These are phyloP conservation scores for Larimichthys crocea DNA, from an alignment of 2,113 vertebrate species.

Conservation along the genomic window DNA sequence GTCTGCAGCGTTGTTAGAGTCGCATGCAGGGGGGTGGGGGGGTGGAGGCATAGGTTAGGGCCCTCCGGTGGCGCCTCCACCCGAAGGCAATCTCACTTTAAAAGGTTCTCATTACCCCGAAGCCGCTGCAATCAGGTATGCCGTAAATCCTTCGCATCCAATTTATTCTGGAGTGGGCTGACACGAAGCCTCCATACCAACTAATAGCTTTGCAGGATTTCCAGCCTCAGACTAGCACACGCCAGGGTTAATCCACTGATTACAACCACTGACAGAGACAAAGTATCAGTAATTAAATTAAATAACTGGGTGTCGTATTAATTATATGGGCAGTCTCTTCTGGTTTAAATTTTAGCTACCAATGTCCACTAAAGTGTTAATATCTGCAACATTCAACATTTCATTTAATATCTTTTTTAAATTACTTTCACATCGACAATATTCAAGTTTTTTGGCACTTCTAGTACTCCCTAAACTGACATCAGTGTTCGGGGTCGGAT, in stretches of 20 bases:
- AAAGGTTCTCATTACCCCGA: constrained; percentile 69
- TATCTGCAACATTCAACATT: neutral
- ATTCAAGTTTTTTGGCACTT: neutral
- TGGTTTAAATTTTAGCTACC: constrained; percentile 4
- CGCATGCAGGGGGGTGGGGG: neutral
- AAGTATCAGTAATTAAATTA: constrained; percentile 26
- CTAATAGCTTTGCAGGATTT: constrained; percentile 47
- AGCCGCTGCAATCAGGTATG: constrained; percentile 56
- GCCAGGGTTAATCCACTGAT: constrained; percentile 33
- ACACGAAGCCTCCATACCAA: constrained; percentile 36
- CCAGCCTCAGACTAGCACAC: constrained; percentile 11
- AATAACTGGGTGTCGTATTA: constrained; percentile 9
- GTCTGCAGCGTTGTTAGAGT: constrained; percentile 48
- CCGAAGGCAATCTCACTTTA: constrained; percentile 71
- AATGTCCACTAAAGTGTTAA: neutral
- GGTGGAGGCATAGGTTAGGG: constrained; percentile 33
- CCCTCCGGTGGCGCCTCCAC: constrained; percentile 40
- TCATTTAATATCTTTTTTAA: neutral
- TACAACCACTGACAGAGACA: constrained; percentile 33
- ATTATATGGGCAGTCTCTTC: constrained; percentile 16
- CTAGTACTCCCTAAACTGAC: neutral
- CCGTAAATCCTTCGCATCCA: constrained; percentile 68
- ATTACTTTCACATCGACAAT: neutral
- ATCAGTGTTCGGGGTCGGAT: neutral
- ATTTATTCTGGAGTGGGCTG: constrained; percentile 65